These are phyloP conservation scores for Dicentrarchus labrax DNA, from an alignment of 2,113 vertebrate genomes.

Conservation along the genomic window DNA sequence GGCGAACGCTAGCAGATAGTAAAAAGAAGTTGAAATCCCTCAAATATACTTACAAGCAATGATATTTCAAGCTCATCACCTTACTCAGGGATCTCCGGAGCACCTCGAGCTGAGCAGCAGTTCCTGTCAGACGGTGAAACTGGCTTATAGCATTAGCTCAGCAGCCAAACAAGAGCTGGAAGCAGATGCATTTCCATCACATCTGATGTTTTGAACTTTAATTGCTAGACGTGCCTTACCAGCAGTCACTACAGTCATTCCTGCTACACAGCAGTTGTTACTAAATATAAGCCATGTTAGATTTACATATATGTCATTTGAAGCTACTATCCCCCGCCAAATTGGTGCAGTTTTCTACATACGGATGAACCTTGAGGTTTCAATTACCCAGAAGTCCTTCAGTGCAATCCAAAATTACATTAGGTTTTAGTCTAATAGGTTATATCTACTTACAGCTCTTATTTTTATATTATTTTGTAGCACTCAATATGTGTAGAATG, in stretches of 20 bases:
- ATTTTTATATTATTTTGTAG: background rate
- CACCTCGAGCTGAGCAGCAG: background rate
- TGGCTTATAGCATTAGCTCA: background rate
- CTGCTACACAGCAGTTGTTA: background rate
- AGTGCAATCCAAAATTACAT: background rate
- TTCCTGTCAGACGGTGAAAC: background rate
- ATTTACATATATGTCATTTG: background rate
- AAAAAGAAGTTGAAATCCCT: background rate
- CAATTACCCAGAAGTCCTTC: background rate
- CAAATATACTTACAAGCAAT: background rate
- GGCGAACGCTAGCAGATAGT: background rate
- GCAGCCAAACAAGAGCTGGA: background rate
- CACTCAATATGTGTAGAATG: background rate
- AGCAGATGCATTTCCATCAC: background rate
- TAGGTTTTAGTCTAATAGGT: background rate
- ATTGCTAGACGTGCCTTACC: background rate
- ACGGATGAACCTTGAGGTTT: background rate
- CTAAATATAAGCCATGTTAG: background rate
- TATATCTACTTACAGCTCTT: background rate
- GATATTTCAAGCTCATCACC: slow-evolving; percentile 5
- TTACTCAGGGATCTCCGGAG: background rate
- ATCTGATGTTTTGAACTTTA: background rate
- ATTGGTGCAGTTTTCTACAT: background rate
- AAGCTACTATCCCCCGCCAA: background rate
- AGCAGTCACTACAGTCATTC: background rate